Conservation (phyloP, 2,888 invertebrate genomes). For the Oxytorus armatus region DNA sequence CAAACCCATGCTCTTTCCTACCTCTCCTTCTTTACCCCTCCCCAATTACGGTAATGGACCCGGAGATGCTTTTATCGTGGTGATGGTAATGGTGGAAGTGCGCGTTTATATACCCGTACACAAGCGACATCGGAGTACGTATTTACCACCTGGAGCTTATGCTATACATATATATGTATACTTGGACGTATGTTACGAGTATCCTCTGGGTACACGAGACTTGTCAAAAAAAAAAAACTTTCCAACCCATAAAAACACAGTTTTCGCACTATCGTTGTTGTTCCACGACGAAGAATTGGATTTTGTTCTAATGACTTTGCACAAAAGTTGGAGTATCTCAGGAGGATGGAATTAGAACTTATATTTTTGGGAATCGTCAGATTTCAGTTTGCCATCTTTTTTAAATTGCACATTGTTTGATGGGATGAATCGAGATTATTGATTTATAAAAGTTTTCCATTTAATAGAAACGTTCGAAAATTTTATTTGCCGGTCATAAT, state of each 20-base stretch:
- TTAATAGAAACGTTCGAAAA: background rate
- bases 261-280: background rate
- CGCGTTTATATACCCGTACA: constrained; percentile 63
- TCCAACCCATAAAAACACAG: constrained; percentile 1
- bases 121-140: constrained; percentile 60
- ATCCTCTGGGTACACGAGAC: constrained; percentile 25
- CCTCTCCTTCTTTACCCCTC: constrained; percentile 43
- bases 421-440: background rate
- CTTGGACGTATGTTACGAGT: constrained; percentile 27
- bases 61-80: constrained; percentile 74
- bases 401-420: too few relatives aligned
- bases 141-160: constrained; percentile 40
- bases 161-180: constrained; percentile 47
- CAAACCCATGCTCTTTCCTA: constrained; percentile 47
- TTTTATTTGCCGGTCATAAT: background rate
- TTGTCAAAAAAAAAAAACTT: constrained; percentile 36
- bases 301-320: constrained; percentile 70
- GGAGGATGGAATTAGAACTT: background rate
- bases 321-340: constrained; percentile 9
- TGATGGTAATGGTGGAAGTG: constrained; percentile 66
- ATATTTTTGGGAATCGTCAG: background rate
- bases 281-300: constrained; percentile 49
- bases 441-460: background rate
- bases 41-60: constrained; percentile 76
- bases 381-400: background rate